Conservation (phyloP, 2,113 vertebrate species). For the Mixornis gularis region DNA sequence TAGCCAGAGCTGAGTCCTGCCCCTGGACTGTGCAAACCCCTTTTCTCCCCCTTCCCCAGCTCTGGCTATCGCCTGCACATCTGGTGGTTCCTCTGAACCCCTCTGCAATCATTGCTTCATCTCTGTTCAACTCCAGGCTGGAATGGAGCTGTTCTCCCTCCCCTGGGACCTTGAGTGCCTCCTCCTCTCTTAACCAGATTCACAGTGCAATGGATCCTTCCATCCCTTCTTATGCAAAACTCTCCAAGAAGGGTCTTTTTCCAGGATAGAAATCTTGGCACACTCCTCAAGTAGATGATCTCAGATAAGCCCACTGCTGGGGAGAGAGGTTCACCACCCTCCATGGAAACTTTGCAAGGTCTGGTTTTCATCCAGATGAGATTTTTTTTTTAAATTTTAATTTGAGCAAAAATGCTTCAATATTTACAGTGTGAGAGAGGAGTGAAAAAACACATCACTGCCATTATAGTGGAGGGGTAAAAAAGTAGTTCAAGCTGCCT, state of each 20-base stretch:
- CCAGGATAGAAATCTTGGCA: not conserved
- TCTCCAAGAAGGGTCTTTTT: not conserved
- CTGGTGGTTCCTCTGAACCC: not conserved
- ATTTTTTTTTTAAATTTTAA: not conserved
- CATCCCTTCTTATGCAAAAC: not conserved
- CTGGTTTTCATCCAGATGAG: not conserved
- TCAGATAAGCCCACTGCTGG: not conserved
- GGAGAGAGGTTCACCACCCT: not conserved
- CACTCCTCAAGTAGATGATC: not conserved
- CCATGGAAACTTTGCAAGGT: not conserved
- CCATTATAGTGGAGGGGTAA: not conserved
- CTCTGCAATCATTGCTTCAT: not conserved
- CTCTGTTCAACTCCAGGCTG: not conserved
- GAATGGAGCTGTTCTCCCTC: not conserved
- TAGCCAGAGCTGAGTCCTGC: not conserved
- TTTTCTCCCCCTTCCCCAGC: not conserved
- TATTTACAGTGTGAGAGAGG: not conserved
- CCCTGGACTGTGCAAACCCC: not conserved
- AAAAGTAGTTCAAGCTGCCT: not conserved
- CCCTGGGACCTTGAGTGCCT: not conserved
- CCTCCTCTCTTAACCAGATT: not conserved
- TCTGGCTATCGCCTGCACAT: not conserved
- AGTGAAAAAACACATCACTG: constrained; percentile 9
- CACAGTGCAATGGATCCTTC: not conserved
- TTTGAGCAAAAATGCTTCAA: not conserved